A percentile compares a stretch with the other conserved stretches of the same genome.
These are phyloP conservation scores for Melopsittacus undulatus DNA, from an alignment of 2,797 vertebrate species.

Conservation along the genomic window DNA sequence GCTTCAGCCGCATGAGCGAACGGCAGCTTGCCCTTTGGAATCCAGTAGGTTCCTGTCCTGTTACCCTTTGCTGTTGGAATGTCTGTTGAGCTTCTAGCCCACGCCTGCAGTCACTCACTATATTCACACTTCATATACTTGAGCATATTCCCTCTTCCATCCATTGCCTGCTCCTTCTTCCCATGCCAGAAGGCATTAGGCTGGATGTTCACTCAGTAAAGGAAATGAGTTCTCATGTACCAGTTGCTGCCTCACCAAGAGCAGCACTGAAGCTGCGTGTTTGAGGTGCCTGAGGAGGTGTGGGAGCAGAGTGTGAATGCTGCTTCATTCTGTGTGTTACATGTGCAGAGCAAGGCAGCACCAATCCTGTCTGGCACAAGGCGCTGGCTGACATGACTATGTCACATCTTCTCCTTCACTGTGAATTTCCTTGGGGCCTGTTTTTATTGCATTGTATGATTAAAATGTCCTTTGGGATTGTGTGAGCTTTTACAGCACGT, in stretches of 20 bases:
- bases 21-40: constrained; percentile 96
- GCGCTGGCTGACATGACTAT: accelerated
- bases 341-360: not conserved
- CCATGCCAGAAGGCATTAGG: not conserved
- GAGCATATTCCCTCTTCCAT: not conserved
- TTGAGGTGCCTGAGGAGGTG: not conserved
- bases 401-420: not conserved
- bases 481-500: not conserved
- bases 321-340: accelerated
- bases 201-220: not conserved
- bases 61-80: accelerated
- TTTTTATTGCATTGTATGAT: not conserved
- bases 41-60: constrained; percentile 74
- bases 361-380: not conserved
- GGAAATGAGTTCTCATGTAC: not conserved
- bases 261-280: not conserved
- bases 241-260: not conserved
- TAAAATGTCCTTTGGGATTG: not conserved
- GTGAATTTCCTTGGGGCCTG: not conserved
- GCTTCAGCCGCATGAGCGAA: constrained; percentile 98
- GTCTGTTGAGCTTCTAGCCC: not conserved
- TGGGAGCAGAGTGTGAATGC: not conserved
- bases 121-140: not conserved
- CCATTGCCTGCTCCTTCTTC: not conserved
- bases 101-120: not conserved